A percentile compares a stretch with the other conserved stretches of the same genome.
phyloP scores from a whole-genome alignment of 2,888 invertebrate genomes.

The Volucella bombylans region DNA sequence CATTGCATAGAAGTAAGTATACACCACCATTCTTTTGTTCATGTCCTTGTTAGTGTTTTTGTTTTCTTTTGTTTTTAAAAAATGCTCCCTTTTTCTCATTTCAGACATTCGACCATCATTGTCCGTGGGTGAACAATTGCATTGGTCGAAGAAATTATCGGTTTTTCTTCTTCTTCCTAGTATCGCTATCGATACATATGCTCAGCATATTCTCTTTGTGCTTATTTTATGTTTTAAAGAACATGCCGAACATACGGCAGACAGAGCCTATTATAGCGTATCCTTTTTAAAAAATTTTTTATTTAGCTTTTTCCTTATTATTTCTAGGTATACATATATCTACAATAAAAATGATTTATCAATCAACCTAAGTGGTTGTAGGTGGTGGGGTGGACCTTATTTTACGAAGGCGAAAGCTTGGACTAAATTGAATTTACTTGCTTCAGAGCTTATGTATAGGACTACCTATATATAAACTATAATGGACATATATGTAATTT shows the following conservation, averaged over 20 bases:
- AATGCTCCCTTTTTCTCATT: slow-evolving; percentile 79
- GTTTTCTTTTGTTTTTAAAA: slow-evolving; percentile 10
- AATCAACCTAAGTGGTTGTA: slow-evolving; percentile 18
- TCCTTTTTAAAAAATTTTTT: slow-evolving; percentile 84
- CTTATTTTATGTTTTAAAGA: slow-evolving; percentile 94
- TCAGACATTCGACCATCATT: slow-evolving; percentile 99
- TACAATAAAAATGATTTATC: slow-evolving; percentile 47
- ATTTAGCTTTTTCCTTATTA: background rate
- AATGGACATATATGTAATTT: too few species aligned
- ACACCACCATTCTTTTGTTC: background rate
- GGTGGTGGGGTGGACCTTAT: too few species aligned
- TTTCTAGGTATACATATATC: background rate
- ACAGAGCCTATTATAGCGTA: slow-evolving; percentile 93
- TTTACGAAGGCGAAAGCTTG: too few species aligned
- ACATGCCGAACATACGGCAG: slow-evolving; percentile 90
- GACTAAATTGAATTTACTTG: too few species aligned
- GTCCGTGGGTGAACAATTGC: slow-evolving; percentile 98
- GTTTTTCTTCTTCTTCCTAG: slow-evolving; percentile 99
- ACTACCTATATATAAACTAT: background rate
- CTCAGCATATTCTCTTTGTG: slow-evolving; percentile 97
- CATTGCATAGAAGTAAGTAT: slow-evolving; percentile 95
- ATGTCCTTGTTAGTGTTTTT: slow-evolving; percentile 29
- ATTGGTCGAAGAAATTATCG: slow-evolving; percentile 98
- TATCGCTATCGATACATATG: slow-evolving; percentile 98
- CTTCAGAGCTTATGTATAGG: too few species aligned